Evolutionary conservation across 1,140 invertebrate species (phyloP), one percentile per base, ranked within the genome.

Genomic region (Drosophila willistoni): DNA sequence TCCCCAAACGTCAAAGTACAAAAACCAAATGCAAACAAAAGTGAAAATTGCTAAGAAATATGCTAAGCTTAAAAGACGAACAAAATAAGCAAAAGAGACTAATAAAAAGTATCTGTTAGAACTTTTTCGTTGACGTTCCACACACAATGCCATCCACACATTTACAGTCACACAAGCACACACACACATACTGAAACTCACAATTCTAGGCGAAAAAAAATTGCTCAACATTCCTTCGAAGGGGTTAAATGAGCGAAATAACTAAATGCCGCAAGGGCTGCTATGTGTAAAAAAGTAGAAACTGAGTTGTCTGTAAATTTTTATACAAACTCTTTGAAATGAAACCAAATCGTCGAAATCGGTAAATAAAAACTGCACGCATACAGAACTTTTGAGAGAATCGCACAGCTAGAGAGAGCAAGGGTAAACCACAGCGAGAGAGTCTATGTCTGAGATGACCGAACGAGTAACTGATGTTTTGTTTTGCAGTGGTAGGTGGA

Each of bases 181-280:
- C 54, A 70, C 25, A 42, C 44, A 70, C 64, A 70, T 25, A 42
- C 25, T 51, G 41, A 71, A 51, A 44, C 34, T 56, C 51, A 54
- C 73, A 76, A 54, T 65, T 77, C 67, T 81, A 77, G 63, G 72
- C 68, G 63, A 59, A 83, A 66, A 66, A 86, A 42, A 54, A 68
- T 64, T 74, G 74, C 51, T 55, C 42, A 86, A 79, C 72, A 86
- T 89, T 87, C 82, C 83, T 77, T 83, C 63, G 67, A 86, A 86
- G 84, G 82, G 83, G 83, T 87, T 87, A 86, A 86, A 86, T 74
- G 83, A 86, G 79, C 79, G 76, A 71, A 71, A 79, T 79, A 68
- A 79, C 69, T 71, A 73, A 80, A 75, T 60, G 68, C 64, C 77
- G 56, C 42, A 78, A 75, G 56, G 81, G 63, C 68, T 76, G 73